Conservation (phyloP, 2,113 vertebrate genomes). For the Psammodynastes pulverulentus region DNA sequence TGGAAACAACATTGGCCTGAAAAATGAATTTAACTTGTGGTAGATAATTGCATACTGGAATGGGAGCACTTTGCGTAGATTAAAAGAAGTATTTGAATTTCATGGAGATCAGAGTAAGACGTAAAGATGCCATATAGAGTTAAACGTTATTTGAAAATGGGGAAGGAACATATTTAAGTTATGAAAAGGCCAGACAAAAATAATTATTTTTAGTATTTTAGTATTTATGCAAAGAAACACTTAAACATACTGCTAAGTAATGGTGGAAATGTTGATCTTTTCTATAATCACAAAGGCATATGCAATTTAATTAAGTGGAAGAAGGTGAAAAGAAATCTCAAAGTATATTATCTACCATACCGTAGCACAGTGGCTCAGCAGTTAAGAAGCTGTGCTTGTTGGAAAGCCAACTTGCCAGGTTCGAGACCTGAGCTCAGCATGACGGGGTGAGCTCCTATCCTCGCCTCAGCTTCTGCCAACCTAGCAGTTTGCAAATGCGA, state of each 20-base stretch:
- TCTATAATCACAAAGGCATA: neutral
- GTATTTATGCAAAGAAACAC: neutral
- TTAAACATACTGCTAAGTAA: neutral
- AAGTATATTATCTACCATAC: neutral
- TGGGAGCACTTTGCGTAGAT: neutral
- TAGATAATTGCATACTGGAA: neutral
- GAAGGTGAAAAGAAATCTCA: neutral
- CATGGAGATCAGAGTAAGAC: neutral
- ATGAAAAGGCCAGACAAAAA: neutral
- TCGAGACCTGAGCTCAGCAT: neutral
- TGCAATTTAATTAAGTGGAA: neutral
- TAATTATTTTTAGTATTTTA: too few species aligned
- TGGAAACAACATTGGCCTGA: neutral
- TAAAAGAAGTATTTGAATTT: neutral
- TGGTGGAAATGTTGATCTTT: neutral
- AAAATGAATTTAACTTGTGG: neutral
- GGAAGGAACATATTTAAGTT: neutral
- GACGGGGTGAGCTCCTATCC: neutral
- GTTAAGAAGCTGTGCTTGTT: neutral
- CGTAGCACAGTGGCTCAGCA: neutral
- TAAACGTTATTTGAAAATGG: neutral
- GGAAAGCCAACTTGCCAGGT: neutral
- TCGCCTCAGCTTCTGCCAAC: neutral
- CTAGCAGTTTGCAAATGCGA: neutral
- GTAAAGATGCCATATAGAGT: neutral